Percentiles rank a stretch among this genome's conserved stretches.
phyloP scores from a whole-genome alignment of 37 sponge, comb jelly and placozoan species.

The Amphimedon queenslandica region DNA sequence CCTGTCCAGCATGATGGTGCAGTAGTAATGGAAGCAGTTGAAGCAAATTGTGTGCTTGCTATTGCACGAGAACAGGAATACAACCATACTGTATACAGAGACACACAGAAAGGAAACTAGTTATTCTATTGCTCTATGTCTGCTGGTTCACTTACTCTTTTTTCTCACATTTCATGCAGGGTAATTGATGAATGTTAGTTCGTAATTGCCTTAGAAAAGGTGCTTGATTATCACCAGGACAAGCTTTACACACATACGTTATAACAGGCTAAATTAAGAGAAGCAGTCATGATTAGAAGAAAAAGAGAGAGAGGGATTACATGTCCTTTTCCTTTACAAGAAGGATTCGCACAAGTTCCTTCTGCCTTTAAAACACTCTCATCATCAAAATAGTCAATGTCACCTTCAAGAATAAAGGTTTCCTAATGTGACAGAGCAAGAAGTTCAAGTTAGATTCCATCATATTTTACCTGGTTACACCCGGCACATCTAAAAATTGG shows the following conservation, averaged over 20 bases:
- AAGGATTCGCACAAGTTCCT: no score
- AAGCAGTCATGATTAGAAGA: no score
- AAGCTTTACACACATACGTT: constrained; percentile 29
- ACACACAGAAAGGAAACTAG: neutral
- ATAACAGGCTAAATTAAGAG: constrained; percentile 21
- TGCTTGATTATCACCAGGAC: constrained; percentile 12
- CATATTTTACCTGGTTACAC: no score
- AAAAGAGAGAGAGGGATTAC: no score
- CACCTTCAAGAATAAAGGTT: no score
- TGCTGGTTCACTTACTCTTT: constrained; percentile 13
- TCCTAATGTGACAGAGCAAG: no score
- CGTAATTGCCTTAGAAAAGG: constrained; percentile 33
- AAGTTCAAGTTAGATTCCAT: no score
- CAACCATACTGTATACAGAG: constrained; percentile 9
- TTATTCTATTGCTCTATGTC: neutral
- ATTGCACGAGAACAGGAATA: constrained; percentile 34
- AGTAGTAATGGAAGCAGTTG: constrained; percentile 31
- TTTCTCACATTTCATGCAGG: constrained; percentile 47
- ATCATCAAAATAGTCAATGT: no score
- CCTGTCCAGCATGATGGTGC: constrained; percentile 20
- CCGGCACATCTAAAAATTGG: no score
- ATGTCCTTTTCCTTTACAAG: no score
- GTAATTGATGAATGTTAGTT: constrained; percentile 21
- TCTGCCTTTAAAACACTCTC: no score
- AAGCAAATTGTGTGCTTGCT: constrained; percentile 41